These are phyloP conservation scores for Poecile montanus DNA, from an alignment of 2,797 vertebrate genomes.

Conservation along the genomic window DNA sequence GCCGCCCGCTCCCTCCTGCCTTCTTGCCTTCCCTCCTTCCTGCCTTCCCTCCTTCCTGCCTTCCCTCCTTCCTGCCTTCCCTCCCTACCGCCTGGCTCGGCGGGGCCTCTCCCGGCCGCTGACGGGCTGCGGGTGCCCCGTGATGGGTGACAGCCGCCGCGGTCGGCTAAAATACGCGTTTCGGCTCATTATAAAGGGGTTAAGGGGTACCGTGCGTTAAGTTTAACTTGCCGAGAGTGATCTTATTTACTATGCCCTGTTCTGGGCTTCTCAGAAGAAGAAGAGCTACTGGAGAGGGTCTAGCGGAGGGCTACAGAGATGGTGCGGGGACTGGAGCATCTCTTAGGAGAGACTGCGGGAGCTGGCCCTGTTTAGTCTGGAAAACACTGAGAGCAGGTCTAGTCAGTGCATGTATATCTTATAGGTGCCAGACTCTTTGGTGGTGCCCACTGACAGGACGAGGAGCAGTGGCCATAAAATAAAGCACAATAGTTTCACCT, in stretches of 20 bases:
- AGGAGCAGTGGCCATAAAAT: not conserved
- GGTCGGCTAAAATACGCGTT: fast-evolving
- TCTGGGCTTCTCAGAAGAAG: not conserved
- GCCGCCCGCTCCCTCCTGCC: not conserved
- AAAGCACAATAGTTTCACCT: not conserved
- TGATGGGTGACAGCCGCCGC: not conserved
- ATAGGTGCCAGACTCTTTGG: not conserved
- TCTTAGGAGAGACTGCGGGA: not conserved
- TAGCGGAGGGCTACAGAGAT: not conserved
- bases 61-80: no score
- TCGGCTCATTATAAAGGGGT: no score
- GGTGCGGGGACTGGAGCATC: not conserved
- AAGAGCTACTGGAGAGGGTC: not conserved
- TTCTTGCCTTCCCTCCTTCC: not conserved
- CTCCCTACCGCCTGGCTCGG: not conserved
- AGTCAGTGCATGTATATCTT: not conserved
- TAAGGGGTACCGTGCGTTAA: not conserved
- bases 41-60: not conserved
- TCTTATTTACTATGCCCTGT: not conserved
- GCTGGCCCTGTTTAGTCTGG: not conserved
- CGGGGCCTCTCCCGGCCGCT: not conserved
- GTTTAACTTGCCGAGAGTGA: fast-evolving
- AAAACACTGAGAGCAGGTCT: not conserved
- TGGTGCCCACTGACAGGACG: not conserved
- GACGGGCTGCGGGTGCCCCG: not conserved